A percentile compares a stretch with the other conserved stretches of the same genome.
These are phyloP conservation scores for Chelonus insularis DNA, from an alignment of 1,140 invertebrate species.

Conservation along the genomic window DNA sequence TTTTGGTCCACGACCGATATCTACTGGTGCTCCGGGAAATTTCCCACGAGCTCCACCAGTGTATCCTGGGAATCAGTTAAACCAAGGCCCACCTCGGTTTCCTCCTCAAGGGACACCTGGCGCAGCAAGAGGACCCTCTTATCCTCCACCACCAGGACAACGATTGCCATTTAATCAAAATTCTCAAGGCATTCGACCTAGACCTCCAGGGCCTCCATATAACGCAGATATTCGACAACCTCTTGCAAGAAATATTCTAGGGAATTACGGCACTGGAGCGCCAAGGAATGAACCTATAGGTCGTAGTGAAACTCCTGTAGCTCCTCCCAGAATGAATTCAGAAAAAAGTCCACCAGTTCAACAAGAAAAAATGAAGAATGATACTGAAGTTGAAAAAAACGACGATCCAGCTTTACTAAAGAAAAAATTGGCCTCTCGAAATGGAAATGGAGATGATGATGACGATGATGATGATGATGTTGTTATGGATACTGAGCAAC, in stretches of 20 bases:
- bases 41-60: conserved; percentile 25
- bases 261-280: not conserved
- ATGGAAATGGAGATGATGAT: conserved; percentile 27
- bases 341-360: not conserved
- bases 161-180: conserved; percentile 28
- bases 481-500: conserved; percentile 35
- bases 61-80: not conserved
- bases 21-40: conserved; percentile 1
- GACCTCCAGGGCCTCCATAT: conserved; percentile 17
- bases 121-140: not conserved
- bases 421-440: conserved; percentile 16
- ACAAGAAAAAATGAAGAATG: conserved; percentile 5
- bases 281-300: not conserved
- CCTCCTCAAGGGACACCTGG: conserved; percentile 13
- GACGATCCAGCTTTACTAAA: not conserved
- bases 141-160: conserved; percentile 11
- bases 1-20: conserved; percentile 24
- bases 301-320: too few species aligned
- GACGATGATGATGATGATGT: conserved; percentile 44
- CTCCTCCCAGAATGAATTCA: not conserved
- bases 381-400: conserved; percentile 12
- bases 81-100: conserved; percentile 4
- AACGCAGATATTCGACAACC: not conserved
- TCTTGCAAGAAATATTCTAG: not conserved
- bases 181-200: conserved; percentile 13